Base-by-base conservation (phyloP, 2,797 vertebrate genomes). In the Pelodytes ibericus region DNA sequence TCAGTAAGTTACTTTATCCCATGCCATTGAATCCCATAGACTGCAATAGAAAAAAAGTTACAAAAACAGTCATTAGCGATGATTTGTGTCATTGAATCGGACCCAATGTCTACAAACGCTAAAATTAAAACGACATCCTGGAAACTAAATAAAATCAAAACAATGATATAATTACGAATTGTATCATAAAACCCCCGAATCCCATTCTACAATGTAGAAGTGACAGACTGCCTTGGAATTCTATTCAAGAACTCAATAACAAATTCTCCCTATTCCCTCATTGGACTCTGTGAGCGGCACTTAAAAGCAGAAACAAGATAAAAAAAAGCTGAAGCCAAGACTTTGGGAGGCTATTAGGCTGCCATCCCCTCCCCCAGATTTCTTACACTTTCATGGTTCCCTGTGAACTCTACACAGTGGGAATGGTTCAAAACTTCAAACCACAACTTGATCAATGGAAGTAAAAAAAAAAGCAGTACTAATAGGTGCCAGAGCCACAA, bases 301-400 rank as follows among this genome's bases (percentile, higher is more conserved):
- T 69, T 75, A 68, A 75, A 69, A 75, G 73, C 56, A 67, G 41
- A 25, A 49, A 61, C 22, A 47, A 75, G 72, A 75, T 75, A 75
- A 75, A 74, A n/a, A n/a, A 75, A 68, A 44, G 73, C 63, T 33
- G 44, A 69, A 75, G 65, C 41, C 73, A 75, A 75, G 73, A 75
- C 64, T 75, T 75, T 53, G 73, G 73, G 73, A 75, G 65, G 73
- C 65, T 75, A 75, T 75, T 75, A 75, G 68, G 73, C 58, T 69
- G 30, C 41, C 57, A 59, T 67, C 65, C 73, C 73, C 73, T 75
- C 73, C 73, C 73, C 73, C 73, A 75, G 64, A 69, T 75, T 75
- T 75, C 73, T 61, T 41, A 36, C 65, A 75, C 73, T 75, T 75
- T 75, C 64, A 75, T 61, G 73, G 36, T 58, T 69, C 36, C 58